phyloP scores from a whole-genome alignment of 2,113 vertebrate genomes.

The Asarcornis scutulata region DNA sequence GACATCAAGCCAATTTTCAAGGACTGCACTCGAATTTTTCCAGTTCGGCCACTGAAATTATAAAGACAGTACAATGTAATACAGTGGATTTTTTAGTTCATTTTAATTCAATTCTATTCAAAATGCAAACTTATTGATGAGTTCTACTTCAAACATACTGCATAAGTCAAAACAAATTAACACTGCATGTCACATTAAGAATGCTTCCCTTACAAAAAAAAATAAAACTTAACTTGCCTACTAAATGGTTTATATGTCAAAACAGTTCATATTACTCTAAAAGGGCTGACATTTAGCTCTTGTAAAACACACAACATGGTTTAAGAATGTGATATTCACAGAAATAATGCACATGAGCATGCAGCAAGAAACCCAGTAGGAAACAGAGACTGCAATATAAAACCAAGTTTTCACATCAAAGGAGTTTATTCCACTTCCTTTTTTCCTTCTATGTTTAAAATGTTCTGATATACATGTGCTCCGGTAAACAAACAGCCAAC shows the following conservation, averaged over 20 bases:
- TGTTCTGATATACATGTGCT: not conserved
- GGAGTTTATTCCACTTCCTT: not conserved
- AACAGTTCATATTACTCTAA: not conserved
- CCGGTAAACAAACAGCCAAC: not conserved
- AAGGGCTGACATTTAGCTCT: not conserved
- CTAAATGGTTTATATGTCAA: not conserved
- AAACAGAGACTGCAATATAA: conserved; percentile 34
- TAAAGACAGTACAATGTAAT: conserved; percentile 21
- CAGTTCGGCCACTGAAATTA: conserved; percentile 88
- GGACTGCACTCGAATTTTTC: conserved; percentile 94
- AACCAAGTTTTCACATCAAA: not conserved
- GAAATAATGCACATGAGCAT: not conserved
- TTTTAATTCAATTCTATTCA: not conserved
- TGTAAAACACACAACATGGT: not conserved
- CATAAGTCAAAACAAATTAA: conserved; percentile 28
- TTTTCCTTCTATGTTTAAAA: not conserved
- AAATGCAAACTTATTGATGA: not conserved
- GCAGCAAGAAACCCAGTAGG: not conserved
- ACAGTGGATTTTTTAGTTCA: not conserved
- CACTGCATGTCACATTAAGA: not conserved
- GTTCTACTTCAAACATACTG: conserved; percentile 13
- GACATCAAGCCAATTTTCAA: conserved; percentile 96
- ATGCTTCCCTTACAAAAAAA: conserved; percentile 2
- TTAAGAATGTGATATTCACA: conserved; percentile 28
- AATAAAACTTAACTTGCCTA: not conserved